Evolutionary conservation across 1,140 invertebrate species (phyloP).

Genomic region (Sycophila sp.): DNA sequence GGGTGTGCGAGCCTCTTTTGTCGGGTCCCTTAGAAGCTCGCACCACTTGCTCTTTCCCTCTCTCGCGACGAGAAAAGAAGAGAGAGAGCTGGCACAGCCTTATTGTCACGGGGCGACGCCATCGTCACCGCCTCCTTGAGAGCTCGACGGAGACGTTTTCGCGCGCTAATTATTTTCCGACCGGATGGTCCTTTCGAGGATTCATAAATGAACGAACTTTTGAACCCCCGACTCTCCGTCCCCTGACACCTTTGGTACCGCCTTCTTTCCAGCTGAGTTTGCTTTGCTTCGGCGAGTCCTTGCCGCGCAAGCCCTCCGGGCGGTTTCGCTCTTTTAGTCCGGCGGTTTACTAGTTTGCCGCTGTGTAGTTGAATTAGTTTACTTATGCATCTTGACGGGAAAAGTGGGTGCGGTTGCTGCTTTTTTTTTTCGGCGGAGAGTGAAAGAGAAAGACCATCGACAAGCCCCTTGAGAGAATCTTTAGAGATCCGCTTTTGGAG

Average conservation of each 20-base stretch:
- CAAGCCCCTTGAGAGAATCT: too few relatives aligned
- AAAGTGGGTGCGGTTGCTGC: too few relatives aligned
- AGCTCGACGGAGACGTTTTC: background rate
- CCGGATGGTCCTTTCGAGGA: slow-evolving; percentile 18
- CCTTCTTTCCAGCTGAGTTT: background rate
- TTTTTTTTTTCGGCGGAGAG: too few relatives aligned
- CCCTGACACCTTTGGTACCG: background rate
- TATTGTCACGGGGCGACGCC: background rate
- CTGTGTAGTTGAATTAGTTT: too few relatives aligned
- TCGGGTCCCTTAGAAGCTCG: too few relatives aligned
- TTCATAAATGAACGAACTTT: slow-evolving; percentile 1
- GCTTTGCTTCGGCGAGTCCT: background rate
- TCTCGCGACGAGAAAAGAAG: background rate
- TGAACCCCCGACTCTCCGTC: background rate
- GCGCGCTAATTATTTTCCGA: slow-evolving; percentile 22
- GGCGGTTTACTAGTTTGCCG: too few relatives aligned
- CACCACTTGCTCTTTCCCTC: background rate
- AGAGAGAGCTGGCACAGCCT: too few relatives aligned
- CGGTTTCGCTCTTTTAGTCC: too few relatives aligned
- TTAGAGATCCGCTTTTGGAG: too few relatives aligned
- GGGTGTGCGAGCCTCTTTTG: background rate
- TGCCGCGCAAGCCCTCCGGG: too few relatives aligned
- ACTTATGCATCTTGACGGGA: too few relatives aligned
- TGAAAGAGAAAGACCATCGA: too few relatives aligned
- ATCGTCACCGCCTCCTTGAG: background rate